Evolutionary conservation across 1,140 invertebrate species (phyloP), one percentile per base, ranked within the genome.

Genomic region (Phymorhynchus buccinoides): DNA sequence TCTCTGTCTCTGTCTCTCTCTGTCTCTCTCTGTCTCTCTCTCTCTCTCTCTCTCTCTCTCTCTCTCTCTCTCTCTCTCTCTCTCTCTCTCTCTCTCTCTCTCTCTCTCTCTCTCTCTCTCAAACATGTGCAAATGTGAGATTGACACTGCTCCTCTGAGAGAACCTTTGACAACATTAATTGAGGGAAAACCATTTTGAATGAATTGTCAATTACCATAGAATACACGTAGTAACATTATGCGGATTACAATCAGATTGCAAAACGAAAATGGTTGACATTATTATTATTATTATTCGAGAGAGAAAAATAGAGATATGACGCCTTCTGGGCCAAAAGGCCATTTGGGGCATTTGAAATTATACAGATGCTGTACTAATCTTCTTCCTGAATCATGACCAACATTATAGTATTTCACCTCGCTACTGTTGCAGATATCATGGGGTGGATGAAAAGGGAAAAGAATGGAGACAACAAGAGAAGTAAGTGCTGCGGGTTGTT

Each of bases 391-490:
- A 32, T 3, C 12, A 37, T 12, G 14, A 12, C 68, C 56, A 22
- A 2, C 22, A 27, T 27, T 35, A 4, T 71, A 2, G 12, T 37
- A 35, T 27, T 37, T 12, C 4, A 71, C 32, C 4, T 32, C 22
- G 3, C 16, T 35, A 37, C 4, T 27, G n/a, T 82, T 82, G 35
- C 81, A 83, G 81, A 83, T 32, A 83, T 83, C 39, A 44, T 83
- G n/a, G 30, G 16, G 6, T 83, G 81, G 81, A 83, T 73, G 81
- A 83, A 68, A 35, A 32, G 81, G 41, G 81, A 68, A 44, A 83
- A 71, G 66, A 83, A 83, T 73, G 81, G 81, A 37, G 81, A 68
- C 81, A 83, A 83, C 66, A 83, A 68, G 1, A 68, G 62, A 44
- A 71, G 81, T 83, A 30, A 83, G 81, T 83, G 32, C n/a, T n/a